Evolutionary conservation across 1,140 invertebrate species (phyloP), one percentile per base, ranked within the genome.

Genomic region (Euura saliciscinereae): DNA sequence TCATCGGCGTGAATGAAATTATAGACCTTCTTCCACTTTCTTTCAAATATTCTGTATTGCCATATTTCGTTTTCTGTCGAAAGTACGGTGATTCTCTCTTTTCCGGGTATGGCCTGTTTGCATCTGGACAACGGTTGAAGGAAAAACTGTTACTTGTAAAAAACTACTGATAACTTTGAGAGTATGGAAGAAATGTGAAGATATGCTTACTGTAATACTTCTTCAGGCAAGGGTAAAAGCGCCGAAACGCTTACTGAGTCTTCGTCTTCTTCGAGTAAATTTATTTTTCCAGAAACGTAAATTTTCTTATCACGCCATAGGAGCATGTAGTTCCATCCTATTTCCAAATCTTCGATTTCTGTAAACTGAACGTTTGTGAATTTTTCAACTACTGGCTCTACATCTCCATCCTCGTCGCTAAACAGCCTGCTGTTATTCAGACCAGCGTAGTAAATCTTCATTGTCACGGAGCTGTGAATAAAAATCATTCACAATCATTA

Each of bases 291-390:
- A 65, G 76, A 78, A 67, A 85, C 76, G 44, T 81, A 84, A 2
- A 86, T 70, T 42, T 82, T 72, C 0, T 46, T 68, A 43, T 76
- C 75, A 71, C 73, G 79, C 84, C 83, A 86, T 4, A 87, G 11
- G 6, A 86, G 77, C 67, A 85, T 78, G 70, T 83, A 87, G 75
- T 85, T 80, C 85, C 85, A 87, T 43, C 83, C 84, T 59, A 87
- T 85, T 73, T 85, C 83, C 70, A 86, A 77, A 44, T 81, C 74
- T 0, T 79, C 82, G 3, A 82, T 69, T 44, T 68, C 73, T 59
- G 76, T 42, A 69, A 80, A 80, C 42, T 73, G 66, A 51, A 85
- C 69, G 73, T 74, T 42, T 59, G 78, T 77, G 8, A 86, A 84
- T 3, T 71, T 65, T 66, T 85, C 78, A 70, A 81, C 71, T 2